Base-by-base conservation (phyloP, 1,140 invertebrate species). In the Mesaphorura yosii region DNA sequence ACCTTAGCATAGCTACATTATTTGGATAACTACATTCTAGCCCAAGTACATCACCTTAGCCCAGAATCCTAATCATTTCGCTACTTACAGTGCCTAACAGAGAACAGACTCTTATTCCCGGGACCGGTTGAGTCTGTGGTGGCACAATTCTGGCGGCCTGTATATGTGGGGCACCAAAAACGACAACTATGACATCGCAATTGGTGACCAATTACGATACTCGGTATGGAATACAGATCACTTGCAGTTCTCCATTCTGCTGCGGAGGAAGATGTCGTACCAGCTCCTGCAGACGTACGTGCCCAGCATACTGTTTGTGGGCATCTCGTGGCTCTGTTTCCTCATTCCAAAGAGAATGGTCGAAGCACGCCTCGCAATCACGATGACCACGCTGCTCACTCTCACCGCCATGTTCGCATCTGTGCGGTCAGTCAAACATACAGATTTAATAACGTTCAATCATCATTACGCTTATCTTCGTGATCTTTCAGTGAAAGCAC, bases 231-330 rank as follows among this genome's bases (percentile, higher is more conserved):
- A n/a, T n/a, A n/a, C n/a, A n/a, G 48, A 50, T 44, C 39, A 0
- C 1, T 29, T 58, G 14, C 14, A 26, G 19, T 58, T 58, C 20
- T 51, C 51, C 2, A 41, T 58, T 17, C 15, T 46, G 0, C 23
- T 42, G 4, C 26, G 51, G n/a, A 45, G 57, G 31, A 58, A 58
- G 44, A 19, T 58, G 4, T 51, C 47, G n/a, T 58, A 34, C 19
- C 57, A 58, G 37, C n/a, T 58, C 2, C 17, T 58, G 0, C 57
- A 58, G 23, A 58, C 57, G 0, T 58, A 53, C 38, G 19, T 58
- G 10, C 57, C 51, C 3, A 54, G 51, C 25, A 37, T 50, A 7
- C 47, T 58, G 25, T 58, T 58, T 26, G 51, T 58, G 29, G 23
- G 53, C 2, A 45, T 58, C 2, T 51, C 51, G 28, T 58, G 57